phyloP scores from a whole-genome alignment of 2,113 vertebrate species.

The Arizona elegans region DNA sequence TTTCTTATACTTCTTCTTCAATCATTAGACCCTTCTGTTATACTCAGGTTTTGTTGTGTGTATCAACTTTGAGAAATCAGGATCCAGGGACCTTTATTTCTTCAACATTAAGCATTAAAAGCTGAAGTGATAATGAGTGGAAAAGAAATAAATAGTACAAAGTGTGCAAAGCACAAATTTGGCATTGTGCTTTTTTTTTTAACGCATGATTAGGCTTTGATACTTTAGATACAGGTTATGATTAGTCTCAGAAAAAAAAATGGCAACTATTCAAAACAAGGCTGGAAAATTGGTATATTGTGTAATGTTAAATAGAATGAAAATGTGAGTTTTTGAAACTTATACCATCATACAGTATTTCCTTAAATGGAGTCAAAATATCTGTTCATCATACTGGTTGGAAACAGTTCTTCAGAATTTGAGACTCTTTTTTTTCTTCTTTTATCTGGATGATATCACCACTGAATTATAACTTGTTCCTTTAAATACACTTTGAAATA shows the following conservation, averaged over 20 bases:
- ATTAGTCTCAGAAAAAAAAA: background rate
- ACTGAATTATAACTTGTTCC: background rate
- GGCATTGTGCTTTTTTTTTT: background rate
- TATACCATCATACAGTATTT: background rate
- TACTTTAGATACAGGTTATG: background rate
- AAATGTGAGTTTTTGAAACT: background rate
- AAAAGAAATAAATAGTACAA: background rate
- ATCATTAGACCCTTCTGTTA: background rate
- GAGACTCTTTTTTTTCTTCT: background rate
- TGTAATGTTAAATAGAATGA: background rate
- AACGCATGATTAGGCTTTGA: background rate
- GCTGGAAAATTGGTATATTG: background rate
- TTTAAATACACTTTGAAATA: background rate
- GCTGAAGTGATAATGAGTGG: background rate
- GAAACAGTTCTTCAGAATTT: background rate
- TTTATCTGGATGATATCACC: background rate
- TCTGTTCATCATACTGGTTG: background rate
- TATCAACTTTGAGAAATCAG: background rate
- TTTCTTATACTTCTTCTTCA: background rate
- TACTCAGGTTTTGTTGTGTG: background rate
- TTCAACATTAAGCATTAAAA: background rate
- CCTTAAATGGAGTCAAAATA: background rate
- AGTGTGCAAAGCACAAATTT: background rate
- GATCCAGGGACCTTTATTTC: background rate
- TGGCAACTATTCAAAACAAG: background rate